A percentile compares a stretch with the other conserved stretches of the same genome.
These are phyloP conservation scores for Galerucella calmariensis DNA, from an alignment of 2,888 invertebrate species.

Conservation along the genomic window DNA sequence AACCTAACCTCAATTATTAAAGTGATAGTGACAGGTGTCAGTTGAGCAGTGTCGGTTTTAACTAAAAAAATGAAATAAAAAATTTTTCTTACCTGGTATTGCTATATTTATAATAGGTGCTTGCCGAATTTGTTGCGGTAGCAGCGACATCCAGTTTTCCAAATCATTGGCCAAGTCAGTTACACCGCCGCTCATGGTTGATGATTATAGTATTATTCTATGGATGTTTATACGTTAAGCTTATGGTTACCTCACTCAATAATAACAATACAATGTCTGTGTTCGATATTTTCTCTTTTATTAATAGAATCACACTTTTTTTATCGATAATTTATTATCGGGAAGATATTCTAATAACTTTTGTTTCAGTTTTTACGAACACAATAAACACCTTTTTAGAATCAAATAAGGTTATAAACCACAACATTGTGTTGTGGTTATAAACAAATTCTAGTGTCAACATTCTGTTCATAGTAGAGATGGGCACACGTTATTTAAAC, in stretches of 20 bases:
- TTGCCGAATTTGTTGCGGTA: slow-evolving; percentile 71
- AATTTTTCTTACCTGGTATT: slow-evolving; percentile 74
- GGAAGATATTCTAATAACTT: neutral
- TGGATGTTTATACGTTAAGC: neutral
- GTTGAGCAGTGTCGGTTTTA: too few species aligned
- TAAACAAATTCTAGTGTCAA: neutral
- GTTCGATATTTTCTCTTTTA: neutral
- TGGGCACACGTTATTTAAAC: neutral
- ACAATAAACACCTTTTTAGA: neutral
- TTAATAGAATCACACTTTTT: neutral
- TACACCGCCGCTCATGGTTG: neutral
- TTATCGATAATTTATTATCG: neutral
- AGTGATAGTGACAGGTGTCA: too few species aligned
- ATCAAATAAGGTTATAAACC: neutral
- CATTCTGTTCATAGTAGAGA: slow-evolving; percentile 1
- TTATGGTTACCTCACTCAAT: neutral
- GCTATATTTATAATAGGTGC: slow-evolving; percentile 77
- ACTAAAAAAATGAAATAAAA: too few species aligned
- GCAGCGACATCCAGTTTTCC: slow-evolving; percentile 78
- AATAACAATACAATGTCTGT: neutral
- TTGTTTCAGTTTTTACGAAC: neutral
- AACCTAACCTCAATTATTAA: neutral
- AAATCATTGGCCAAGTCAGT: slow-evolving; percentile 60
- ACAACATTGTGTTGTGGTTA: neutral
- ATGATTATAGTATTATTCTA: neutral